Percentiles rank a stretch among this genome's conserved stretches.
Conservation (phyloP, 2,113 vertebrate genomes). For the Lycaon pictus region DNA sequence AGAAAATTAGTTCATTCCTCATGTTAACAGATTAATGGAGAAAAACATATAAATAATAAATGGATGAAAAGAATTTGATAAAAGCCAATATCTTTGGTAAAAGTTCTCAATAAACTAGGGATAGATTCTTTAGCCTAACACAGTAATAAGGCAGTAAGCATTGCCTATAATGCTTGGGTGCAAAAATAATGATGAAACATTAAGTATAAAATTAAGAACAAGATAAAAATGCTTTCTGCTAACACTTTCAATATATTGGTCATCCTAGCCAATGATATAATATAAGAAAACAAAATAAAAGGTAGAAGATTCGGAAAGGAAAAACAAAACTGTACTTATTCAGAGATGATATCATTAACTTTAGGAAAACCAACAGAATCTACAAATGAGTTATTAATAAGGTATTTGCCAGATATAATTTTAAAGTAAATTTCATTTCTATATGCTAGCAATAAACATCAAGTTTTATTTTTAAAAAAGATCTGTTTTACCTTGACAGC, state of each 20-base stretch:
- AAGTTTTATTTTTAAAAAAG: not conserved
- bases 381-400: not conserved
- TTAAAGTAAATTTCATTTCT: conserved; percentile 3
- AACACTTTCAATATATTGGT: not conserved
- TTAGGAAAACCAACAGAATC: not conserved
- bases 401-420: not conserved
- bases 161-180: not conserved
- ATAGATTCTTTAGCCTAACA: not conserved
- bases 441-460: not conserved
- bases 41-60: not conserved
- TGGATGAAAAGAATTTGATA: not conserved
- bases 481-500: not conserved
- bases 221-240: not conserved
- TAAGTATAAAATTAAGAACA: not conserved
- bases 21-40: not conserved
- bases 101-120: not conserved
- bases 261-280: not conserved
- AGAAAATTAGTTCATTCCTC: not conserved
- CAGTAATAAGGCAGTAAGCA: not conserved
- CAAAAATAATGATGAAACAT: not conserved
- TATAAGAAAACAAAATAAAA: conserved; percentile 7
- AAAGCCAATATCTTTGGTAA: not conserved
- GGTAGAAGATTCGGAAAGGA: not conserved
- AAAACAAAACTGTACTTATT: conserved; percentile 32
- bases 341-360: not conserved